These are phyloP conservation scores for Phrynocephalus versicolor DNA, from an alignment of 2,113 vertebrate species.

Conservation along the genomic window DNA sequence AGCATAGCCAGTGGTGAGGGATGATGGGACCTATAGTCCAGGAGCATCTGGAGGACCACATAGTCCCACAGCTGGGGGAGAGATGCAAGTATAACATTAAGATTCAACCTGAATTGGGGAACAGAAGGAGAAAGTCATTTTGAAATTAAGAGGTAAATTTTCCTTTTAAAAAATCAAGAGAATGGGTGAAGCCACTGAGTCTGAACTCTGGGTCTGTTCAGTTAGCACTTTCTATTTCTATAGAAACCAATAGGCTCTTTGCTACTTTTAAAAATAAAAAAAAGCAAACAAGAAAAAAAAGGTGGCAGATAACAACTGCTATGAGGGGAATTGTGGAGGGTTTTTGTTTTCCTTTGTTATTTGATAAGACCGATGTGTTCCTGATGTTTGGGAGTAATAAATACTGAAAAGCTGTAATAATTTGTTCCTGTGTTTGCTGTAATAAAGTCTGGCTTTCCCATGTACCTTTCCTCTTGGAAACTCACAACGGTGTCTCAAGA, in stretches of 20 bases:
- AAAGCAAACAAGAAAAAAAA: neutral
- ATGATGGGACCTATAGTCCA: neutral
- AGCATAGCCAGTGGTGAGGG: neutral
- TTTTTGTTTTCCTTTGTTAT: neutral
- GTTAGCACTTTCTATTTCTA: neutral
- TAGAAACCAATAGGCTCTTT: neutral
- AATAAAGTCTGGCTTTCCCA: conserved; percentile 55
- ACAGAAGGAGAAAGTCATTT: neutral
- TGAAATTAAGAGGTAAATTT: neutral
- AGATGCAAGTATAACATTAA: neutral
- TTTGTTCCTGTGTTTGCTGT: conserved; percentile 15
- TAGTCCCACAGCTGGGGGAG: neutral
- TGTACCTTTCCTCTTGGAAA: conserved; percentile 57
- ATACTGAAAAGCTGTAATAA: conserved; percentile 50
- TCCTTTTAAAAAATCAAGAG: no score
- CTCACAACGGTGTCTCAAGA: conserved; percentile 45
- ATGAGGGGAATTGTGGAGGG: neutral
- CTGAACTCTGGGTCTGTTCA: neutral
- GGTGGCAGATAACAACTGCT: neutral
- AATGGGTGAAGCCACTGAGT: neutral
- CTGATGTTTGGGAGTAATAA: conserved; percentile 49
- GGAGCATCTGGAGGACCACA: neutral
- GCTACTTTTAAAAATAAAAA: neutral
- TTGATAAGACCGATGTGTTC: conserved; percentile 10
- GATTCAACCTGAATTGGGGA: neutral